These are phyloP conservation scores for Strigamia maritima DNA, from an alignment of 2,888 invertebrate species.

Conservation along the genomic window DNA sequence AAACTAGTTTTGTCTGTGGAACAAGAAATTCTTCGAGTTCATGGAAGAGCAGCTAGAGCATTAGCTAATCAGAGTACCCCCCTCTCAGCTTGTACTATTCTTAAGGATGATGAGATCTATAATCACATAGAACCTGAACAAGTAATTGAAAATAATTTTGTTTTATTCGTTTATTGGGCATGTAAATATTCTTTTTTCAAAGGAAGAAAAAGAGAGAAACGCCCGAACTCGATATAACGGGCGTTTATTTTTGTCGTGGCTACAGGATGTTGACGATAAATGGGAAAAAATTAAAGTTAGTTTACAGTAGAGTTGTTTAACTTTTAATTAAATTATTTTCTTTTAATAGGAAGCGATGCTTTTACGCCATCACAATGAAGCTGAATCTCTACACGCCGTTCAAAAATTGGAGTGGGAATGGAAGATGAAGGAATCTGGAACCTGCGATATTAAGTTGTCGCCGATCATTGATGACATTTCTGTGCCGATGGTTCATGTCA, in stretches of 20 bases:
- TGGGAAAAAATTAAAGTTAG: constrained; percentile 94
- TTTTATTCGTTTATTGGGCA: neutral
- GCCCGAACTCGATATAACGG: constrained; percentile 91
- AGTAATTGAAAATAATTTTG: constrained; percentile 54
- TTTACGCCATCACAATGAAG: constrained; percentile 90
- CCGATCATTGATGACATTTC: constrained; percentile 78
- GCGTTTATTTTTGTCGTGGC: constrained; percentile 87
- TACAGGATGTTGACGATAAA: constrained; percentile 95
- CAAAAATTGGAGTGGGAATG: constrained; percentile 97
- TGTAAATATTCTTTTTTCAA: too few species aligned
- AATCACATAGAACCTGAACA: constrained; percentile 88
- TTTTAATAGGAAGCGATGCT: constrained; percentile 77
- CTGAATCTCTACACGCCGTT: constrained; percentile 88
- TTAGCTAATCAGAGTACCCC: constrained; percentile 89
- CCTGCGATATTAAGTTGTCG: constrained; percentile 79
- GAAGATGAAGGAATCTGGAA: constrained; percentile 81
- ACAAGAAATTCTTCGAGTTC: constrained; percentile 91
- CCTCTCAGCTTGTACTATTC: constrained; percentile 87
- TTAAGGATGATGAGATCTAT: constrained; percentile 93
- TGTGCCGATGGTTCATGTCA: constrained; percentile 92
- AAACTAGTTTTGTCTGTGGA: constrained; percentile 90
- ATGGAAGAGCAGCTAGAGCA: constrained; percentile 89
- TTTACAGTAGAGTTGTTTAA: neutral
- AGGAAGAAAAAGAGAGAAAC: constrained; percentile 58
- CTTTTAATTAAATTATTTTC: constrained; percentile 10